Evolutionary conservation across 2,888 invertebrate genomes (phyloP), one percentile per base, ranked within the genome.

Genomic region (Hirtodrosophila histrioides): DNA sequence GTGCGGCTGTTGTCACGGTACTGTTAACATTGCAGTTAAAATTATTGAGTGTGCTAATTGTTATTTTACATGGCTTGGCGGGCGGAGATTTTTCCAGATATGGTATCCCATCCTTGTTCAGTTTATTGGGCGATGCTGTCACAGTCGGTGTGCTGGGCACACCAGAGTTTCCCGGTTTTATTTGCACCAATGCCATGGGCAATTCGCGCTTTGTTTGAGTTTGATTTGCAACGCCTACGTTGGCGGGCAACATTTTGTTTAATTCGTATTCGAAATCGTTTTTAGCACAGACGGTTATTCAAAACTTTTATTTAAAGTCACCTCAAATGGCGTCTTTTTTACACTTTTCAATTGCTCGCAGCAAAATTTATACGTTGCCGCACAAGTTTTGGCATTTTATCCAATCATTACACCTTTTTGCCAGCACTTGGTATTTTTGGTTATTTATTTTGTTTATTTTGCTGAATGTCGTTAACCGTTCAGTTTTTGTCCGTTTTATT

Each of bases 301-400:
- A 7, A 51, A 65, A 50, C 33, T 56, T 50, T 12, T 35, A 49
- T 60, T 63, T 23, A 50, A 75, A 74, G 69, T 58, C 40, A 46
- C 39, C 58, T 60, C 40, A 43, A 62, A 48, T 61, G 46, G 79
- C 73, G 82, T 78, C 73, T 53, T 44, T 64, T 68, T 51, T 64
- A 62, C 74, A 58, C 68, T 78, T 71, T 69, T 81, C 63, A 80
- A 77, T 54, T 65, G 65, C 46, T 50, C 43, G 39, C 37, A 53
- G 56, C 8, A 48, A 12, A 55, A 60, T 83, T 82, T 56, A 68
- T 75, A 86, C 80, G 77, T 86, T 81, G 80, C 78, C 80, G 80
- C 83, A 82, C 76, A 66, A 85, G 67, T 82, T 81, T 76, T 69
- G 64, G 86, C 80, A 81, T 81, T 83, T 79, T 76, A 73, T 66